A percentile compares a stretch with the other conserved stretches of the same genome.
Conservation (phyloP, 1,140 invertebrate genomes). For the Aethina tumida region DNA sequence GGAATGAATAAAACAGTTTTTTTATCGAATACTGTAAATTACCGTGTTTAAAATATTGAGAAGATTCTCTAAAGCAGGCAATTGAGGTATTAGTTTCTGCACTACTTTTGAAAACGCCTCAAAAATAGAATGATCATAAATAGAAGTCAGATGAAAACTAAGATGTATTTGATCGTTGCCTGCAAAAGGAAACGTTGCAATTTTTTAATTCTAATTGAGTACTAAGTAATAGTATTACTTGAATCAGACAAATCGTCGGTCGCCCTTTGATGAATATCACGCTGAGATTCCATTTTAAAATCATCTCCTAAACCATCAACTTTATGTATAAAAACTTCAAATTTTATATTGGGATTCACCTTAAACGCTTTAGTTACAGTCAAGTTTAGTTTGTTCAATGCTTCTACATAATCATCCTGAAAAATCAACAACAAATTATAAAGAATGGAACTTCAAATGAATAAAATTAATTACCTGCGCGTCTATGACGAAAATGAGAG, state of each 20-base stretch:
- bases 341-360: conserved; percentile 93
- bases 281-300: conserved; percentile 96
- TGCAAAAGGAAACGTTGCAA: conserved; percentile 26
- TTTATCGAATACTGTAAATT: conserved; percentile 36
- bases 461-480: conserved; percentile 63
- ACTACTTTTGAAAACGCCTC: conserved; percentile 99
- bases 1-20: not conserved
- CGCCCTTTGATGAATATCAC: conserved; percentile 94
- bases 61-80: conserved; percentile 94
- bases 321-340: conserved; percentile 99
- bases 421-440: conserved; percentile 31
- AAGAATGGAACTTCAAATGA: not conserved
- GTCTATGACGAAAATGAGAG: conserved; percentile 98
- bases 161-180: conserved; percentile 75
- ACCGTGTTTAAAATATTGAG: conserved; percentile 99
- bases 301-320: conserved; percentile 98
- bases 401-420: conserved; percentile 94
- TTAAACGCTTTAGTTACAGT: conserved; percentile 93
- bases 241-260: conserved; percentile 89
- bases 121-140: conserved; percentile 99
- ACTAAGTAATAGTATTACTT: conserved; percentile 40
- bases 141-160: conserved; percentile 96
- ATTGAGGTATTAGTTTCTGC: conserved; percentile 95
- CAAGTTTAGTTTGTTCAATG: conserved; percentile 81
- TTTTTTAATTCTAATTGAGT: not conserved